phyloP scores from a whole-genome alignment of 2,888 invertebrate species.

The Trissolcus japonicus region DNA sequence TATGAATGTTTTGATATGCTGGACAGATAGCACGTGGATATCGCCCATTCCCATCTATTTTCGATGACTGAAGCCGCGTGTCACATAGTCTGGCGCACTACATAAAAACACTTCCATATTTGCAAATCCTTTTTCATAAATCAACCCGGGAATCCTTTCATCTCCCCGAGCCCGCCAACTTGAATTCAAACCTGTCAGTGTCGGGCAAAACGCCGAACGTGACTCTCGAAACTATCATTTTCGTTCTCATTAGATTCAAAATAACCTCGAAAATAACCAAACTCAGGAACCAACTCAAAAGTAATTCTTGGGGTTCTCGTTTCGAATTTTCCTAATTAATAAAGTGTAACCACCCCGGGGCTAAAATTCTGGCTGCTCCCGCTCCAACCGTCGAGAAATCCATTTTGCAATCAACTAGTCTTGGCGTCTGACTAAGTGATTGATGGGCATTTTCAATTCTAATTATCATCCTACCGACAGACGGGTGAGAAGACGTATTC shows the following conservation, averaged over 20 bases:
- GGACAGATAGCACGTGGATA: slow-evolving; percentile 43
- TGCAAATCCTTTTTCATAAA: slow-evolving; percentile 33
- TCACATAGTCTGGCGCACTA: slow-evolving; percentile 25
- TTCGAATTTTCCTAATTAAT: slow-evolving; percentile 13
- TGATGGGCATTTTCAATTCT: slow-evolving; percentile 45
- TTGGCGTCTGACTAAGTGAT: slow-evolving; percentile 34
- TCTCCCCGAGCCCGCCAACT: not conserved
- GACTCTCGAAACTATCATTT: too few species aligned
- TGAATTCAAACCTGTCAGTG: not conserved
- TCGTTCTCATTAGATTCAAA: too few species aligned
- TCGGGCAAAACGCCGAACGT: too few species aligned
- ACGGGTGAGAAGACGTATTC: slow-evolving; percentile 47
- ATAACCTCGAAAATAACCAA: too few species aligned
- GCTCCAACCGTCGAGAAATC: slow-evolving; percentile 9
- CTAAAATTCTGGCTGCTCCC: not conserved
- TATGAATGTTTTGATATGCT: slow-evolving; percentile 53
- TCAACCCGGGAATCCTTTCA: slow-evolving; percentile 11
- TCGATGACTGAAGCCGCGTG: slow-evolving; percentile 33
- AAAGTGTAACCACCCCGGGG: not conserved
- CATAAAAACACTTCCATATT: slow-evolving; percentile 42
- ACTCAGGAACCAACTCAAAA: too few species aligned
- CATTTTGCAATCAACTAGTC: slow-evolving; percentile 11
- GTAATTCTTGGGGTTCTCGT: too few species aligned
- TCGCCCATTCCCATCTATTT: slow-evolving; percentile 48
- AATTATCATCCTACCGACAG: slow-evolving; percentile 46